phyloP scores from a whole-genome alignment of 2,113 vertebrate species.

The Cygnus atratus region DNA sequence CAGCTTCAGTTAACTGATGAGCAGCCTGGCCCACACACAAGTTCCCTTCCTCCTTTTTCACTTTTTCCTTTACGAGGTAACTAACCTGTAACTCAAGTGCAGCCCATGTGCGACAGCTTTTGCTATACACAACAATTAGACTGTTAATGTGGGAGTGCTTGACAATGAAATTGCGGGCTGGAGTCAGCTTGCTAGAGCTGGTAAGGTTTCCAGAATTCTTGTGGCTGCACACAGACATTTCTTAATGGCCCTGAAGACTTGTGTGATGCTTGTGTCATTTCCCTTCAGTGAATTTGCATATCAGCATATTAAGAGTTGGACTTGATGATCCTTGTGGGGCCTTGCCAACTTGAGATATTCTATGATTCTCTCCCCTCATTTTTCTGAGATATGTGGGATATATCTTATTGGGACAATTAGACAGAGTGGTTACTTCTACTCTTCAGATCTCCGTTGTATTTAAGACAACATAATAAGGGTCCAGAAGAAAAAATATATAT shows the following conservation, averaged over 20 bases:
- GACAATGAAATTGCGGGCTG: neutral
- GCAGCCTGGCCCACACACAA: neutral
- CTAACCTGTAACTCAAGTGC: neutral
- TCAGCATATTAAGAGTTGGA: neutral
- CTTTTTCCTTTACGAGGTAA: neutral
- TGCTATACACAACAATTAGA: neutral
- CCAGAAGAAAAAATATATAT: neutral
- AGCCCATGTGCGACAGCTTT: neutral
- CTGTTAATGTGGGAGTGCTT: neutral
- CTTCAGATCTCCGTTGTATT: neutral
- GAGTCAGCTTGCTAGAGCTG: neutral
- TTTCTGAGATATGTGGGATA: rapidly evolving
- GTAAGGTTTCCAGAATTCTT: neutral
- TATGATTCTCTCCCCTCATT: neutral
- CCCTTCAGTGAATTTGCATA: neutral
- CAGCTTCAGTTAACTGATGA: neutral
- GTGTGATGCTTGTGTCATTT: neutral
- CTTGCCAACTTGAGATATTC: neutral
- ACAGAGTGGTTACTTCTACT: neutral
- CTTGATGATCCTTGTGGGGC: neutral
- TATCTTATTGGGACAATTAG: neutral
- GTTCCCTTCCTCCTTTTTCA: neutral
- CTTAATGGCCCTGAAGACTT: neutral
- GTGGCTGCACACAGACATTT: neutral
- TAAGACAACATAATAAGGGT: neutral